Percentiles rank a stretch among this genome's conserved stretches.
Evolutionary conservation across 2,113 vertebrate genomes (phyloP).

Genomic region (Ramphastos sulfuratus): DNA sequence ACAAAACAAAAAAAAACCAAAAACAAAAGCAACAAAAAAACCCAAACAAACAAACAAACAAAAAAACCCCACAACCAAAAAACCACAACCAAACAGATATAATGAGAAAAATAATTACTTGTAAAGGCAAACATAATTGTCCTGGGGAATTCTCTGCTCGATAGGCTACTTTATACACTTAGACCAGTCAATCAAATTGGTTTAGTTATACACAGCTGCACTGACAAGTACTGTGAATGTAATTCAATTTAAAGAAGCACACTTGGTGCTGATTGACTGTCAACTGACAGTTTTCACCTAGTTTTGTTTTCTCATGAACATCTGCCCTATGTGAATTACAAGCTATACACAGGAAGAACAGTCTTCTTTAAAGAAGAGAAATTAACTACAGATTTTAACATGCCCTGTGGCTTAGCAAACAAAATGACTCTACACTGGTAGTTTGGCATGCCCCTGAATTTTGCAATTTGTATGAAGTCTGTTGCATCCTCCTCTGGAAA

Average conservation of each 20-base stretch:
- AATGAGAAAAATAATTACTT: not conserved
- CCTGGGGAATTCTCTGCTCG: not conserved
- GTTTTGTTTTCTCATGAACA: not conserved
- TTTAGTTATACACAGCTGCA: not conserved
- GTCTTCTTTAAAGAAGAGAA: not conserved
- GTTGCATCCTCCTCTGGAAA: not conserved
- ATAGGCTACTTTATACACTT: not conserved
- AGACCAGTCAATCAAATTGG: not conserved
- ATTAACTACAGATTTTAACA: not conserved
- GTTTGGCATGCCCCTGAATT: not conserved
- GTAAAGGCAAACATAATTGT: not conserved
- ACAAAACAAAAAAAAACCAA: too few relatives aligned
- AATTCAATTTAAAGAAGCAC: not conserved
- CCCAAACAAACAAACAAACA: not conserved
- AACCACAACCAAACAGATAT: not conserved
- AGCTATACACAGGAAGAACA: not conserved
- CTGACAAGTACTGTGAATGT: not conserved
- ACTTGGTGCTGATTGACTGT: not conserved
- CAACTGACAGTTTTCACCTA: not conserved
- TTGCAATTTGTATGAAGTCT: not conserved
- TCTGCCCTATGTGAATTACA: not conserved
- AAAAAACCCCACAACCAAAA: too few relatives aligned
- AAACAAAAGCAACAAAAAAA: too few relatives aligned
- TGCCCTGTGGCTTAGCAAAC: not conserved
- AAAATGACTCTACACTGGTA: not conserved